phyloP scores from a whole-genome alignment of 1,140 invertebrate species.

The Lethrus apterus region DNA sequence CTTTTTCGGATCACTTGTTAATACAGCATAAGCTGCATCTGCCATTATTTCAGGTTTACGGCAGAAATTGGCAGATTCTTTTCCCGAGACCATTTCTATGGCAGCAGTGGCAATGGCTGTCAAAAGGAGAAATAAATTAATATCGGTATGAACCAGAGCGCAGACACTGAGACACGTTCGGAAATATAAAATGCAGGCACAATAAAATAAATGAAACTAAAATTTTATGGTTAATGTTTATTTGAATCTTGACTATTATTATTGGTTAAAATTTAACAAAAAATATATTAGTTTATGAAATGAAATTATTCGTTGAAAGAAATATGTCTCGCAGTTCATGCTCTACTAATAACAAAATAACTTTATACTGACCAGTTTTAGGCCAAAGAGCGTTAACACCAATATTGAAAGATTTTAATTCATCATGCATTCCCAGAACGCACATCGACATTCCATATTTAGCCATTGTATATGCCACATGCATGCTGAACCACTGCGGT shows the following conservation, averaged over 20 bases:
- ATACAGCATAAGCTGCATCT: conserved; percentile 88
- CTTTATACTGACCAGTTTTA: conserved; percentile 57
- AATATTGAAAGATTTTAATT: conserved; percentile 75
- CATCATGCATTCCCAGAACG: conserved; percentile 91
- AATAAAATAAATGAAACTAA: conserved; percentile 12
- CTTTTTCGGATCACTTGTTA: conserved; percentile 68
- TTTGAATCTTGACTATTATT: not conserved
- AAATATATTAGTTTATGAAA: not conserved
- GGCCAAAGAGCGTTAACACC: conserved; percentile 98
- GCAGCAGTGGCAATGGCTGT: conserved; percentile 94
- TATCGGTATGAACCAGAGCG: not conserved
- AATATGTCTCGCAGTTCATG: no score
- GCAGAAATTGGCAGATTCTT: conserved; percentile 51
- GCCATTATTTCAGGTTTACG: conserved; percentile 90
- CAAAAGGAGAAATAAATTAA: conserved; percentile 1
- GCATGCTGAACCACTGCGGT: conserved; percentile 83
- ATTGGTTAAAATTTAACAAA: no score
- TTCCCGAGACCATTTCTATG: conserved; percentile 87
- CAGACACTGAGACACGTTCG: not conserved
- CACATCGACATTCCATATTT: conserved; percentile 99
- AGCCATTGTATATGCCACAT: conserved; percentile 96
- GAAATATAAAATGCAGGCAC: conserved; percentile 7
- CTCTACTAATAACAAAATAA: no score
- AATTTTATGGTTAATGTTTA: not conserved
- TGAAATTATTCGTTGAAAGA: not conserved